phyloP scores from a whole-genome alignment of 37 sponge, comb jelly and placozoan species.

The Haliclona indistincta region DNA sequence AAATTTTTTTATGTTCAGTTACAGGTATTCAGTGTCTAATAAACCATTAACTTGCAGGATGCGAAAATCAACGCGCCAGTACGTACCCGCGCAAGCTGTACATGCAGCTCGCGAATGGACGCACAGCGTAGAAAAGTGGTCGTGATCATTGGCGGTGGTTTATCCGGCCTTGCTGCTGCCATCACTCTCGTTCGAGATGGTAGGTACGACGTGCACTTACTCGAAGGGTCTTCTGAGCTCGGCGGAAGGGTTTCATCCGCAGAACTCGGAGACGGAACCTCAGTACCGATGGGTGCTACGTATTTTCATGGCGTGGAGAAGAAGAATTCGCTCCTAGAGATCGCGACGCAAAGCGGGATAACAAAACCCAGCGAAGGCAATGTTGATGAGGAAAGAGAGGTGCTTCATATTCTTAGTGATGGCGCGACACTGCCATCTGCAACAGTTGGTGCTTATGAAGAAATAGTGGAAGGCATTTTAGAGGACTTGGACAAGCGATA shows the following conservation, averaged over 20 bases:
- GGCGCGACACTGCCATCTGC: background rate
- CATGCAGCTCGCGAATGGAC: no score
- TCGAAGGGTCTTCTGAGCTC: background rate
- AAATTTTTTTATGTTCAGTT: no score
- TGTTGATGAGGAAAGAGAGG: background rate
- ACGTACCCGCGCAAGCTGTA: no score
- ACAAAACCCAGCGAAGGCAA: background rate
- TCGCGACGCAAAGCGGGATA: background rate
- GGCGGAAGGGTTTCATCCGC: background rate
- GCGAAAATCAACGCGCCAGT: no score
- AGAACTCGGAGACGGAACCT: background rate
- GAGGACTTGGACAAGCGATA: background rate
- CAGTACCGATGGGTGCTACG: background rate
- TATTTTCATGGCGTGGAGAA: background rate
- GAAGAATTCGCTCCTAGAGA: background rate
- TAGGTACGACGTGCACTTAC: background rate
- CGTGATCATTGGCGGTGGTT: background rate
- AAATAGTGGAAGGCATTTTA: background rate
- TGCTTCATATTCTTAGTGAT: background rate
- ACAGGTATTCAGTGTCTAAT: no score
- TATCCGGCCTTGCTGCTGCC: background rate
- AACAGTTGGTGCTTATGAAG: no score
- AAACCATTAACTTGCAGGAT: no score
- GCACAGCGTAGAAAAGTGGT: no score
- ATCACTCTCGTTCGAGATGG: background rate